Percentiles rank a stretch among this genome's conserved stretches.
phyloP scores from a whole-genome alignment of 2,113 vertebrate genomes.

The Protomyctophum bolini region DNA sequence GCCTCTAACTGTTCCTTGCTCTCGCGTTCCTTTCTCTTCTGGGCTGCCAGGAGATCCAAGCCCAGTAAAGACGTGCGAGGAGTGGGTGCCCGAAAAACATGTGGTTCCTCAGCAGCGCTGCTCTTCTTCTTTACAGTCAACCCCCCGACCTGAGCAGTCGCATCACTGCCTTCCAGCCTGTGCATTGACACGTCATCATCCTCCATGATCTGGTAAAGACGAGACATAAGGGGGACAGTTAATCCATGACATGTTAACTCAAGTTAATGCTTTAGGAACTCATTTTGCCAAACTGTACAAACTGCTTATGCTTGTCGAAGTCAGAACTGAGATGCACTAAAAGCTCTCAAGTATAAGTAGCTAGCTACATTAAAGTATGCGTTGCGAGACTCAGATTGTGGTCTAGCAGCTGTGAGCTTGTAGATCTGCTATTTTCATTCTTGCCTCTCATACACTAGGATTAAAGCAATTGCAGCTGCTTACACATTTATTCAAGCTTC shows the following conservation, averaged over 20 bases:
- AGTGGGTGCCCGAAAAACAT: slow-evolving; percentile 91
- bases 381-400: too few relatives aligned
- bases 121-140: slow-evolving; percentile 87
- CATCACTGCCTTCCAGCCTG: slow-evolving; percentile 84
- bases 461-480: too few relatives aligned
- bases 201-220: slow-evolving; percentile 68
- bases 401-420: too few relatives aligned
- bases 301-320: too few relatives aligned
- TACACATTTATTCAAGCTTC: too few relatives aligned
- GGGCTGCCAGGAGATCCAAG: slow-evolving; percentile 91
- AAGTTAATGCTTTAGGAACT: neutral
- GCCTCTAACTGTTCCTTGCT: slow-evolving; percentile 78
- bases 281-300: too few relatives aligned
- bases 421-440: too few relatives aligned
- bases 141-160: slow-evolving; percentile 82
- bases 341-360: too few relatives aligned
- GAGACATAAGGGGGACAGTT: neutral
- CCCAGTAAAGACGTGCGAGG: slow-evolving; percentile 91
- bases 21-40: slow-evolving; percentile 92
- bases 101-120: slow-evolving; percentile 84
- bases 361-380: too few relatives aligned
- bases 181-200: slow-evolving; percentile 84
- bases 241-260: slow-evolving; percentile 3
- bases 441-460: too few relatives aligned
- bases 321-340: too few relatives aligned